Evolutionary conservation across 2,797 vertebrate species (phyloP).

Genomic region (Okamejei kenojei): DNA sequence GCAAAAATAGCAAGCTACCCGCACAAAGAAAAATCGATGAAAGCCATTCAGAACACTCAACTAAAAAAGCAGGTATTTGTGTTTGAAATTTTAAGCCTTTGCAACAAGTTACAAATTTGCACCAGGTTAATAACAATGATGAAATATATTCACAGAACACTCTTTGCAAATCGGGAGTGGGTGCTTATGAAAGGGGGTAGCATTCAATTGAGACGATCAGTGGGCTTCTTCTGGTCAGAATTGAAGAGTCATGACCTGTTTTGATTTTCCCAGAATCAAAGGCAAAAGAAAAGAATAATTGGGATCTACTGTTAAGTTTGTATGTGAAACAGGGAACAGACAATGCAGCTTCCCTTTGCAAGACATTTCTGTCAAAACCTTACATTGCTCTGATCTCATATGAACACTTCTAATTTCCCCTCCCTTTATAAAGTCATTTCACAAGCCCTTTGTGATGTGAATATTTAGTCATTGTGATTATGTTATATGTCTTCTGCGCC

Average conservation of each 20-base stretch:
- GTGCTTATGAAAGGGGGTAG: background rate
- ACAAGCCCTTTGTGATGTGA: background rate
- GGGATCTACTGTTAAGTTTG: background rate
- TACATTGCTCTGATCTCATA: background rate
- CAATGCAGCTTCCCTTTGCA: background rate
- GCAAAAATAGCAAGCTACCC: background rate
- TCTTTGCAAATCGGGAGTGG: background rate
- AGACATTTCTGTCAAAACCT: background rate
- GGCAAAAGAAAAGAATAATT: background rate
- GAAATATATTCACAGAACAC: background rate
- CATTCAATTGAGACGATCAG: background rate
- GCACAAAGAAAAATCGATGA: background rate
- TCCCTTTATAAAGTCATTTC: background rate
- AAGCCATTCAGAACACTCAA: background rate
- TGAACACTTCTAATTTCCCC: background rate
- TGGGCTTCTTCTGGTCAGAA: background rate
- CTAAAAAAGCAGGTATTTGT: background rate
- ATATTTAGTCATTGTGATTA: background rate
- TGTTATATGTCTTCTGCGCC: no score
- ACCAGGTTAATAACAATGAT: background rate
- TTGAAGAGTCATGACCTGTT: background rate
- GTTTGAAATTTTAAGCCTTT: background rate
- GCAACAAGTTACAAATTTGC: background rate
- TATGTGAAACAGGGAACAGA: background rate
- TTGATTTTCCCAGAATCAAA: background rate